Evolutionary conservation across 2,797 vertebrate species (phyloP).

Genomic region (Lepus townsendii): DNA sequence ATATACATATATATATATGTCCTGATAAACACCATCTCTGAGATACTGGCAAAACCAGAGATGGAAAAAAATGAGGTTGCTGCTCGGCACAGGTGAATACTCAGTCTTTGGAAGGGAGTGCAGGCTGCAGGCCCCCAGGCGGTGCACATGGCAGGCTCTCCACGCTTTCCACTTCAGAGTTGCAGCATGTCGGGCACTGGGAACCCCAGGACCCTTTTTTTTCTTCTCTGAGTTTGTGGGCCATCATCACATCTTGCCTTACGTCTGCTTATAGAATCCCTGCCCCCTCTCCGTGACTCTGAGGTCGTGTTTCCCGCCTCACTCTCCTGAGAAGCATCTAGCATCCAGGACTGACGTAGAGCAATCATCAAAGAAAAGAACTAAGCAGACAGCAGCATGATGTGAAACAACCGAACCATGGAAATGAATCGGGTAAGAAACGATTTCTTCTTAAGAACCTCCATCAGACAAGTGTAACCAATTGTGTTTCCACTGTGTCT

Average conservation of each 20-base stretch:
- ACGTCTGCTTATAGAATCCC: neutral
- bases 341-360: neutral
- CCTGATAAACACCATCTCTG: constrained; percentile 7
- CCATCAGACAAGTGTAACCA: constrained; percentile 14
- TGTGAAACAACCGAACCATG: constrained; percentile 35
- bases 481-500: constrained; percentile 1
- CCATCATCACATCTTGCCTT: neutral
- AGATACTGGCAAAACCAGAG: constrained; percentile 26
- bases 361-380: neutral
- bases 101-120: neutral
- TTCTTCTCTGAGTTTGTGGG: neutral
- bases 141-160: neutral
- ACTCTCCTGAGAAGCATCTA: neutral
- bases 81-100: neutral
- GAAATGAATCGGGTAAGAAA: neutral
- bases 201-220: neutral
- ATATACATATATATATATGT: neutral
- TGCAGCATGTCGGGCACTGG: neutral
- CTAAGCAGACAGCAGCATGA: neutral
- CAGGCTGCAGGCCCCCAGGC: neutral
- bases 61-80: neutral
- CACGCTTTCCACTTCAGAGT: neutral
- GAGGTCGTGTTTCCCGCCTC: neutral
- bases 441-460: neutral
- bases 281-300: neutral